phyloP scores from a whole-genome alignment of 64 coral and sea anemone species.

The Montipora cactus region DNA sequence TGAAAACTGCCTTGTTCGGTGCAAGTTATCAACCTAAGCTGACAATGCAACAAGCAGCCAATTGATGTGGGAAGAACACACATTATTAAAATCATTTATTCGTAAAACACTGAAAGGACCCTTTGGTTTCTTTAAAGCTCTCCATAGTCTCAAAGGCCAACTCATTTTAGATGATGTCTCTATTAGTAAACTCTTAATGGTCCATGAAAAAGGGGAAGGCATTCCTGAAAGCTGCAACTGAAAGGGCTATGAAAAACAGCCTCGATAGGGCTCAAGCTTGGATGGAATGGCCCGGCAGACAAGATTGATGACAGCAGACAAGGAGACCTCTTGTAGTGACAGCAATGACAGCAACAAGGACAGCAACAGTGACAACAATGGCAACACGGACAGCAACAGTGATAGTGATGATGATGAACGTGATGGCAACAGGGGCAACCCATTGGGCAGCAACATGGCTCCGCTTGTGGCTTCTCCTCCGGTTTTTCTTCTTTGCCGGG shows the following conservation, averaged over 20 bases:
- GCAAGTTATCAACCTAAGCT: too few relatives aligned
- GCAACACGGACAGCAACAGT: slow-evolving; percentile 72
- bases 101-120: background rate
- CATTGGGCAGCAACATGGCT: slow-evolving; percentile 29
- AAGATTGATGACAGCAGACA: background rate
- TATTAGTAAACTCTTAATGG: background rate
- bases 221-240: background rate
- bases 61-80: background rate
- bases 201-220: background rate
- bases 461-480: background rate
- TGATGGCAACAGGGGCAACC: slow-evolving; percentile 48
- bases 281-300: background rate
- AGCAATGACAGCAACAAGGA: slow-evolving; percentile 59
- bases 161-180: too few relatives aligned
- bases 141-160: background rate
- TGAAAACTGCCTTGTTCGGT: too few relatives aligned
- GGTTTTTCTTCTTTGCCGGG: slow-evolving; percentile 3
- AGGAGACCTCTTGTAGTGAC: slow-evolving; percentile 69
- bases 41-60: background rate
- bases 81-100: background rate
- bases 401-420: slow-evolving; percentile 54
- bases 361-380: slow-evolving; percentile 70
- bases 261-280: background rate
- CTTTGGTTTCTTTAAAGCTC: background rate
- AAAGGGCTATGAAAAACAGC: background rate